Evolutionary conservation across 2,888 invertebrate species (phyloP), one percentile per base, ranked within the genome.

Genomic region (Drosophila austrosaltans): DNA sequence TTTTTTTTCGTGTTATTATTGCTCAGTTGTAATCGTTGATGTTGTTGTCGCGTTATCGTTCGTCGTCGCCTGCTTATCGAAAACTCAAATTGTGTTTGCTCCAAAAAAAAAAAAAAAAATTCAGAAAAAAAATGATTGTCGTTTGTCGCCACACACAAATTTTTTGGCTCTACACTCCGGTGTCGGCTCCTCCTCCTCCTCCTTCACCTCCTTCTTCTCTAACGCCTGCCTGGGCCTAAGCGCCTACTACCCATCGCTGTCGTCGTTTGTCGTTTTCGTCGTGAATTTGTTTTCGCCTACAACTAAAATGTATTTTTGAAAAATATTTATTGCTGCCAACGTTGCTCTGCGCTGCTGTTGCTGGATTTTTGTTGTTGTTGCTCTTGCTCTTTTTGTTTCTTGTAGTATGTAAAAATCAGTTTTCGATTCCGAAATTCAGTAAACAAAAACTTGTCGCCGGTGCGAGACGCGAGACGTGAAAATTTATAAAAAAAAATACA

Each of bases 401-500:
- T 48, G 48, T 48, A 48, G 48, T 48, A 48, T 48, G 76, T 81
- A 75, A 80, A 87, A 87, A 82, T 83, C 85, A 77, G 73, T 82
- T 81, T 86, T 89, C 78, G 75, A 73, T 89, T 89, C 75, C 48
- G 48, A 77, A 87, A 81, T 83, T 89, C 91, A 91, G 90, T 91
- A 91, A 90, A 90, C 90, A 91, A 90, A 91, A 89, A 89, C 88
- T 90, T 90, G 90, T 91, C 87, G 91, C 89, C 87, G 91, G 87
- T 81, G 82, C 75, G 80, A 89, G 89, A 87, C 79, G 79, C 77
- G 71, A 80, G 75, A 76, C 65, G 62, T 67, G 77, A 78, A 65
- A 54, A 53, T 60, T 16, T 16, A 16, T 16, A 16, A 16, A 16
- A 16, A 67, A 66, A 56, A 68, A 68, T 63, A 68, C 8, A 68